A percentile compares a stretch with the other conserved stretches of the same genome.
phyloP scores from a whole-genome alignment of 2,797 vertebrate genomes.

The Ibycter americanus region DNA sequence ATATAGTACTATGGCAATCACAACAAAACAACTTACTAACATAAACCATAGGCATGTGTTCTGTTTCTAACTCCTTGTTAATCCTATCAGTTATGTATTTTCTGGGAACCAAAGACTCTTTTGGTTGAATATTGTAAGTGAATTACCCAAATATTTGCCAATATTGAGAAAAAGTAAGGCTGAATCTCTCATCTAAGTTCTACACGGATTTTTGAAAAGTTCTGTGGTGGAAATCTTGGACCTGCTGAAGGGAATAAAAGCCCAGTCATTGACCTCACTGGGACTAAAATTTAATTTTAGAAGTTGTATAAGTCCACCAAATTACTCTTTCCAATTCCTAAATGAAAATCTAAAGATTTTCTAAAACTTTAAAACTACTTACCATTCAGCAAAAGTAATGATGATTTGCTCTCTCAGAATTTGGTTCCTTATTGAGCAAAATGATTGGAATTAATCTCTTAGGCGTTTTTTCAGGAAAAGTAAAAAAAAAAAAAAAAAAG shows the following conservation, averaged over 20 bases:
- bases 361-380: not conserved
- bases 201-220: not conserved
- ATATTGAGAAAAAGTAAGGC: not conserved
- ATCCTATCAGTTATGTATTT: not conserved
- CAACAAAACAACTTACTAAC: not conserved
- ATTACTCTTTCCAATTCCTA: not conserved
- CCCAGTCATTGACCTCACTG: not conserved
- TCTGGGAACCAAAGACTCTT: not conserved
- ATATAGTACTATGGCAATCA: not conserved
- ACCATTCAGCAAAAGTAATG: not conserved
- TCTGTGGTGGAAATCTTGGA: not conserved
- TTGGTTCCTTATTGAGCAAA: not conserved
- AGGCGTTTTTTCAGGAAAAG: not conserved
- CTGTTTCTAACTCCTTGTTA: not conserved
- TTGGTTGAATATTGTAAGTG: not conserved
- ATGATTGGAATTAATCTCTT: not conserved
- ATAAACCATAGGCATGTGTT: not conserved
- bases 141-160: not conserved
- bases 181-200: not conserved
- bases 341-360: not conserved
- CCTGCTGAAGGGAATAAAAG: not conserved
- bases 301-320: not conserved
- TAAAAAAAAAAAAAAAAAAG: not conserved
- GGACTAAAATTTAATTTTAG: not conserved
- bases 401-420: not conserved